Evolutionary conservation across 2,888 invertebrate species (phyloP), one percentile per base, ranked within the genome.

Genomic region (Acholoe squamosa): DNA sequence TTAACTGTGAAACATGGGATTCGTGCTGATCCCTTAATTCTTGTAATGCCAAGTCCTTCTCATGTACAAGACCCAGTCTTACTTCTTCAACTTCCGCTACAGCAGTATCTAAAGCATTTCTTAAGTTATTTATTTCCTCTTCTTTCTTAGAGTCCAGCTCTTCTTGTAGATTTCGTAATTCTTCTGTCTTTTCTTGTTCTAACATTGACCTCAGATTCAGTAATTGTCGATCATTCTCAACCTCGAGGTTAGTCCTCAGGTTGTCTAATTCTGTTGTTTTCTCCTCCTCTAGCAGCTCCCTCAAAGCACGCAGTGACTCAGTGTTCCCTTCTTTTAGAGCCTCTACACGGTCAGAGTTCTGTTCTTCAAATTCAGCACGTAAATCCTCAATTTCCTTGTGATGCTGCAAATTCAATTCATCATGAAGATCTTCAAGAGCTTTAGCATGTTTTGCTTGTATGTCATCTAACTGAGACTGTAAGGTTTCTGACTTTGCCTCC

Each of bases 191-290:
- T 31, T 90, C 80, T 22, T 54, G n/a, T 52, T 54, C 51, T 16
- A 84, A 33, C 25, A 52, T 67, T 43, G 56, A 54, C 33, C 54
- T 90, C 31, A 80, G 28, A 34, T 80, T n/a, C 25, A 16, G n/a
- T 71, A 90, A 25, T n/a, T 84, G 77, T 51, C 34, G 33, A 14
- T 89, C 89, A 28, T 76, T 67, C 43, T 89, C 89, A n/a, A 31
- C n/a, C n/a, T 84, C n/a, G 1, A 76, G 80, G 25, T 80, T 16
- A 51, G 28, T 56, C 19, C 56, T n/a, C 31, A 90, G 33, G 1
- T 80, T 43, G n/a, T 33, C 84, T 28, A 90, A 14, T 0, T 22
- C 90, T 16, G 52, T 56, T 28, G 16, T 77, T 28, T 56, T 34
- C 31, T 77, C 56, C 25, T 86, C 56, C 14, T 86, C 86, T 12